Evolutionary conservation across 2,113 vertebrate genomes (phyloP).

Genomic region (Prinia subflava): DNA sequence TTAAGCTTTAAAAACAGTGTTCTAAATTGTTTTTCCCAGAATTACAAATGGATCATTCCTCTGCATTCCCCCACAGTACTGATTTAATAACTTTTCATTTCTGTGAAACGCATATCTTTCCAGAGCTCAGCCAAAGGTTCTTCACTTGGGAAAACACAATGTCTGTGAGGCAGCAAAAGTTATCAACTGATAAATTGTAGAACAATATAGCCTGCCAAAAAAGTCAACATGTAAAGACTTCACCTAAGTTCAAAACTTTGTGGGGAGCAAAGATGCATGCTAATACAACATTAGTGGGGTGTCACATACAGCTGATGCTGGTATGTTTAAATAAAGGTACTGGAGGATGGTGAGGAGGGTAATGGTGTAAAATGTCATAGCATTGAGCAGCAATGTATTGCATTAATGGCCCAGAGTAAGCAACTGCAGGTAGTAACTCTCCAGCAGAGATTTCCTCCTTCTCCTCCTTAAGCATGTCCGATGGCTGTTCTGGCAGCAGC

Average conservation of each 20-base stretch:
- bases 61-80: constrained; percentile 64
- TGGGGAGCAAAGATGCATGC: background rate
- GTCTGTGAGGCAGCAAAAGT: constrained; percentile 59
- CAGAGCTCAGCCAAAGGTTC: constrained; percentile 60
- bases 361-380: background rate
- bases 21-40: constrained; percentile 67
- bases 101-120: constrained; percentile 41
- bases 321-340: background rate
- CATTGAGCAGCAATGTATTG: background rate
- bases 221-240: constrained; percentile 9
- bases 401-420: background rate
- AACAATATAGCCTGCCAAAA: constrained; percentile 59
- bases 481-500: background rate
- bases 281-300: background rate
- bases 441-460: background rate
- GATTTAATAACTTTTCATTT: constrained; percentile 74
- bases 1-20: constrained; percentile 67
- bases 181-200: constrained; percentile 63
- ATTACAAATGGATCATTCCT: constrained; percentile 69
- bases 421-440: background rate
- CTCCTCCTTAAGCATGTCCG: background rate
- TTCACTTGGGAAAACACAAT: constrained; percentile 69
- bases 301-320: background rate
- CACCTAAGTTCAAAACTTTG: constrained; percentile 26
- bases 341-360: background rate